Conservation (phyloP, 2,888 invertebrate species). For the Pycnomerus fuliginosus region DNA sequence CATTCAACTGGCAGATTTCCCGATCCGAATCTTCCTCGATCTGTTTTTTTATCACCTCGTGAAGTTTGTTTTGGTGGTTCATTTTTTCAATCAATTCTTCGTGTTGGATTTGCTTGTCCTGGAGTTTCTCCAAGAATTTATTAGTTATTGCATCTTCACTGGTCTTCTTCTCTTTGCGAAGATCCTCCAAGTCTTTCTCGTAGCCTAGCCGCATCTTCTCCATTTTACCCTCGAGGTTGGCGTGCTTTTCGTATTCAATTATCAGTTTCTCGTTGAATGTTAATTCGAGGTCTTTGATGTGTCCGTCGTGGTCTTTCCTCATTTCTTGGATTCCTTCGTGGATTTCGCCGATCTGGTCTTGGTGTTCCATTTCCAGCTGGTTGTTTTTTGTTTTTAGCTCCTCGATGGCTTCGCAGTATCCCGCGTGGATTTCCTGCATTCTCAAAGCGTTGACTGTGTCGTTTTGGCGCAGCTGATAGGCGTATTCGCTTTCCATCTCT, state of each 20-base stretch:
- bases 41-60: slow-evolving; percentile 73
- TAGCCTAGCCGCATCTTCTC: slow-evolving; percentile 66
- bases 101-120: slow-evolving; percentile 63
- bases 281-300: slow-evolving; percentile 69
- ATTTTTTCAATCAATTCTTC: slow-evolving; percentile 66
- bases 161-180: slow-evolving; percentile 52
- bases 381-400: slow-evolving; percentile 73
- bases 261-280: slow-evolving; percentile 83
- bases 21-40: slow-evolving; percentile 84
- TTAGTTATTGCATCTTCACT: slow-evolving; percentile 56
- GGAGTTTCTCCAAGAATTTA: slow-evolving; percentile 58
- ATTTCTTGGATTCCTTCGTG: slow-evolving; percentile 74
- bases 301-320: slow-evolving; percentile 66
- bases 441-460: slow-evolving; percentile 78
- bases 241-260: slow-evolving; percentile 86
- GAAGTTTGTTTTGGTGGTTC: slow-evolving; percentile 65
- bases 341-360: slow-evolving; percentile 72
- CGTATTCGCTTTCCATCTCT: slow-evolving; percentile 85
- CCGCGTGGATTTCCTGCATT: slow-evolving; percentile 77
- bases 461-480: slow-evolving; percentile 79
- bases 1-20: slow-evolving; percentile 76
- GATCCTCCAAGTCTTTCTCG: slow-evolving; percentile 63
- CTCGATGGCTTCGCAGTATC: slow-evolving; percentile 79
- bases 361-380: slow-evolving; percentile 62
- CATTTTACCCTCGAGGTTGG: slow-evolving; percentile 69